Evolutionary conservation across 2,888 invertebrate genomes (phyloP).

Genomic region (Chorisops tibialis): DNA sequence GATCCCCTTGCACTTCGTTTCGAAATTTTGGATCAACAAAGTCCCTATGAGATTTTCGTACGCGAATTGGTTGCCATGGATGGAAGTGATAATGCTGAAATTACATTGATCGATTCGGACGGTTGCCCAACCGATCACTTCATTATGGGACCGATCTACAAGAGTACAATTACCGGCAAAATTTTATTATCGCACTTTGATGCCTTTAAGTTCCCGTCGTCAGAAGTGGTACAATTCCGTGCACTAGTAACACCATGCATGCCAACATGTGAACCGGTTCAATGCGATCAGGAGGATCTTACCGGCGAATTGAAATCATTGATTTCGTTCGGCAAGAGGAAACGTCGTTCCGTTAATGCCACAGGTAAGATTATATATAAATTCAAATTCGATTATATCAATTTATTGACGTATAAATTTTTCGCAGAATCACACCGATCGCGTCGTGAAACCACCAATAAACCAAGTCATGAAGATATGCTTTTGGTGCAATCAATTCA

Average conservation of each 20-base stretch:
- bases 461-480: constrained; percentile 69
- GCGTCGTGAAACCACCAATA: constrained; percentile 45
- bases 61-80: constrained; percentile 93
- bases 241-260: constrained; percentile 93
- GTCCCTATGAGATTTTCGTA: constrained; percentile 93
- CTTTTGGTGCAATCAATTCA: constrained; percentile 86
- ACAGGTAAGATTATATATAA: constrained; percentile 47
- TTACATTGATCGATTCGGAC: constrained; percentile 83
- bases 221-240: constrained; percentile 91
- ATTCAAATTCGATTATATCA: background rate
- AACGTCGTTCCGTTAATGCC: constrained; percentile 64
- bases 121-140: constrained; percentile 93
- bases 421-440: constrained; percentile 19
- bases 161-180: constrained; percentile 75
- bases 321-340: constrained; percentile 78
- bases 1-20: constrained; percentile 88
- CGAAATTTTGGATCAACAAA: constrained; percentile 88
- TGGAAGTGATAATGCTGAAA: constrained; percentile 88
- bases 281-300: constrained; percentile 79
- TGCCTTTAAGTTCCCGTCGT: constrained; percentile 94
- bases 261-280: constrained; percentile 88
- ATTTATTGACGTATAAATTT: background rate
- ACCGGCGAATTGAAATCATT: constrained; percentile 80
- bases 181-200: constrained; percentile 86
- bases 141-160: constrained; percentile 89